These are phyloP conservation scores for Gandaritis pyraliata DNA, from an alignment of 2,888 invertebrate genomes.

Conservation along the genomic window DNA sequence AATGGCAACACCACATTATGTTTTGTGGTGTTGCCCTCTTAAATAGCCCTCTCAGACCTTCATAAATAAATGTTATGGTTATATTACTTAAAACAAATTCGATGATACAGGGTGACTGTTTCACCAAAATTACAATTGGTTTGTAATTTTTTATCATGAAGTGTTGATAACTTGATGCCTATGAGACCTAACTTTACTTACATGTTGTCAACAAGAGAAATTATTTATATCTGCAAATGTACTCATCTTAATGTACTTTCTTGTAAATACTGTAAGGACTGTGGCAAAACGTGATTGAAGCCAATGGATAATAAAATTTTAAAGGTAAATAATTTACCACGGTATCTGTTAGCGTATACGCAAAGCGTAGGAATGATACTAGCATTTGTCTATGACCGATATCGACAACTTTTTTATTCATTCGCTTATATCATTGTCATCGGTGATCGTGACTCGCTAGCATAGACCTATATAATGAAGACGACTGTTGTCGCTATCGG, in stretches of 20 bases:
- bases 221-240: slow-evolving; percentile 20
- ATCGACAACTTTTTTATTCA: not conserved
- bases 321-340: slow-evolving; percentile 2
- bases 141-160: slow-evolving; percentile 20
- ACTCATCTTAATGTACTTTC: too few species aligned
- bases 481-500: too few species aligned
- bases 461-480: too few species aligned
- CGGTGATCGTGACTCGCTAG: too few species aligned
- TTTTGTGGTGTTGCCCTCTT: not conserved
- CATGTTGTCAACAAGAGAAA: not conserved
- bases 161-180: slow-evolving; percentile 14
- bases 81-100: slow-evolving; percentile 3
- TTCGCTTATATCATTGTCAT: too few species aligned
- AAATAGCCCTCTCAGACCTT: too few species aligned
- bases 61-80: not conserved
- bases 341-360: not conserved
- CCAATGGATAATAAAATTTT: too few species aligned
- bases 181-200: slow-evolving; percentile 15
- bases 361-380: not conserved
- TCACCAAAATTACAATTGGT: slow-evolving; percentile 27
- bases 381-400: not conserved
- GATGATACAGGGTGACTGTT: slow-evolving; percentile 18
- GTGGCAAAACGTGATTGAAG: not conserved
- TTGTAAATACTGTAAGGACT: slow-evolving; percentile 18
- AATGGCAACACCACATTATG: slow-evolving; percentile 11